These are phyloP conservation scores for Julus scanicus DNA, from an alignment of 2,888 invertebrate species.

Conservation along the genomic window DNA sequence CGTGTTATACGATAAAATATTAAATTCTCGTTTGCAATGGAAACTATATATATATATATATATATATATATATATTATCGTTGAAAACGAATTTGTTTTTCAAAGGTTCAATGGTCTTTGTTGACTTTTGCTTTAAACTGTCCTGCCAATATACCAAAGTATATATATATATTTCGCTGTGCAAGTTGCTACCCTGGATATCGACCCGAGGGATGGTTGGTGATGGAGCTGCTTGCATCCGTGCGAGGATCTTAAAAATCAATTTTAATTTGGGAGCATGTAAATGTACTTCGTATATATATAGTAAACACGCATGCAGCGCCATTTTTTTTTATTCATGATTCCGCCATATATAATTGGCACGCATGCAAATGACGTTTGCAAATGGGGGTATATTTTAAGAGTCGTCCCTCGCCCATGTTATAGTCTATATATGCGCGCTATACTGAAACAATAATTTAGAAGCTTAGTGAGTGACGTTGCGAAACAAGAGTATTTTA, in stretches of 20 bases:
- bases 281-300: neutral
- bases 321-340: neutral
- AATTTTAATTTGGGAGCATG: constrained; percentile 31
- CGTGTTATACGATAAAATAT: no score
- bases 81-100: neutral
- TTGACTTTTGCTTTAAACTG: neutral
- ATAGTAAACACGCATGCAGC: neutral
- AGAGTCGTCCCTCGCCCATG: neutral
- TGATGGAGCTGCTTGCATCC: neutral
- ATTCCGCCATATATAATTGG: constrained; percentile 5
- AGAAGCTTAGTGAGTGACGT: constrained; percentile 35
- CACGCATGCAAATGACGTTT: constrained; percentile 25
- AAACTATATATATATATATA: no score
- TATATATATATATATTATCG: no score
- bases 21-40: no score
- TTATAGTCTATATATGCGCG: neutral
- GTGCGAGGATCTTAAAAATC: constrained; percentile 29
- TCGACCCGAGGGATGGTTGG: neutral
- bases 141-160: neutral
- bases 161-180: no score
- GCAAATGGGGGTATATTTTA: neutral
- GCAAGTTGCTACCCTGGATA: constrained; percentile 18
- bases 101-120: constrained; percentile 2
- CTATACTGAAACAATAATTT: neutral
- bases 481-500: constrained; percentile 13